Evolutionary conservation across 2,888 invertebrate genomes (phyloP).

Genomic region (Oscheius sp.): DNA sequence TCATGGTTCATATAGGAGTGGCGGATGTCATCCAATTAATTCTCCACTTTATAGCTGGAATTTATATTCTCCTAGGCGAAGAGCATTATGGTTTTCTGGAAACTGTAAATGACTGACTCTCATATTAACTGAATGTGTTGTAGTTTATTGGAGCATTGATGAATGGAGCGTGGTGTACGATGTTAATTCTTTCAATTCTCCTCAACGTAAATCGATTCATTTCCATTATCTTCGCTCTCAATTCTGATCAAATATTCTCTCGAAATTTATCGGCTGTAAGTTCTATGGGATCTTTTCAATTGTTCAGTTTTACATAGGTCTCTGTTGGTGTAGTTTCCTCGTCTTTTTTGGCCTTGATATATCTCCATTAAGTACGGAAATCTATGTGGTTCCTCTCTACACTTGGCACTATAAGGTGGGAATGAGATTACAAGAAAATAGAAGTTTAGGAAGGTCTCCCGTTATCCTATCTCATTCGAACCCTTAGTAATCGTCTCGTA

Average conservation of each 20-base stretch:
- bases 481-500: slow-evolving; percentile 40
- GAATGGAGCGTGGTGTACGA: slow-evolving; percentile 47
- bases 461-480: slow-evolving; percentile 26
- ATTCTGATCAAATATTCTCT: slow-evolving; percentile 34
- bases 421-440: background rate
- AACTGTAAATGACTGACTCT: background rate
- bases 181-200: slow-evolving; percentile 46
- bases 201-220: slow-evolving; percentile 44
- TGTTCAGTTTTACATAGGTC: slow-evolving; percentile 37
- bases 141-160: slow-evolving; percentile 47
- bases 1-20: slow-evolving; percentile 46
- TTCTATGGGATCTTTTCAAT: background rate
- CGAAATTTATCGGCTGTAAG: slow-evolving; percentile 33
- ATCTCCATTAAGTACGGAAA: slow-evolving; percentile 38
- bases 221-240: slow-evolving; percentile 43
- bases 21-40: slow-evolving; percentile 44
- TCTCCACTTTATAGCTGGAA: slow-evolving; percentile 42
- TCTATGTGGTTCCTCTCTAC: slow-evolving; percentile 44
- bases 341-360: slow-evolving; percentile 36
- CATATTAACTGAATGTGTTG: slow-evolving; percentile 5
- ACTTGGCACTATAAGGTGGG: slow-evolving; percentile 51
- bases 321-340: slow-evolving; percentile 34
- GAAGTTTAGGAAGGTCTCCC: slow-evolving; percentile 23
- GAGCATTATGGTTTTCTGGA: slow-evolving; percentile 22
- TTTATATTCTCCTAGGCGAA: slow-evolving; percentile 38